These are phyloP conservation scores for Portunus trituberculatus DNA, from an alignment of 1,140 invertebrate genomes.

Conservation along the genomic window DNA sequence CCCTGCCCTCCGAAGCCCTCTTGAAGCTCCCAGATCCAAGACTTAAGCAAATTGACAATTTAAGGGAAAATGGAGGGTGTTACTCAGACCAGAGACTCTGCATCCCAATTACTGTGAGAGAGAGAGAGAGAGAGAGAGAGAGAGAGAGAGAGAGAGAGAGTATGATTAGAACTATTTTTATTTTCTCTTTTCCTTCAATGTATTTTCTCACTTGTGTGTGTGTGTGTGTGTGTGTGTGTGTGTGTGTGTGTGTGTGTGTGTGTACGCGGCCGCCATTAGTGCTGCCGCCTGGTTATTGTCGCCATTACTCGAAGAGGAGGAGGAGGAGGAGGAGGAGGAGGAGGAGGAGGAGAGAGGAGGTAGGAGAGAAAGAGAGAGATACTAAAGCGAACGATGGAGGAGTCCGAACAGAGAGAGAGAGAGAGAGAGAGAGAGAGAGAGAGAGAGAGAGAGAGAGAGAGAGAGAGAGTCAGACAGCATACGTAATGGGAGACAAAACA, in stretches of 20 bases:
- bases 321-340: neutral
- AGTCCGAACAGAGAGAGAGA: conserved; percentile 29
- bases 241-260: neutral
- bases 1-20: conserved; percentile 29
- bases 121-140: neutral
- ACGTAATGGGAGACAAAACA: neutral
- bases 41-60: conserved; percentile 71
- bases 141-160: too few species aligned
- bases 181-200: neutral
- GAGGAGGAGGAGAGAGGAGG: neutral
- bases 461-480: neutral
- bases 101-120: conserved; percentile 51
- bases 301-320: neutral
- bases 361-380: too few species aligned
- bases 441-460: neutral
- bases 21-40: conserved; percentile 59
- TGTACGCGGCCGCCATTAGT: too few species aligned
- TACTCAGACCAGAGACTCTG: conserved; percentile 41
- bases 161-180: neutral
- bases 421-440: neutral
- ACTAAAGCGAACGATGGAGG: too few species aligned
- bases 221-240: conserved; percentile 43
- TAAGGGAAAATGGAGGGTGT: conserved; percentile 63
- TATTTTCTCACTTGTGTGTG: neutral
- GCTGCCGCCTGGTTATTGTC: too few species aligned